Evolutionary conservation across 1,140 invertebrate species (phyloP).

Genomic region (Monochamus saltuarius): DNA sequence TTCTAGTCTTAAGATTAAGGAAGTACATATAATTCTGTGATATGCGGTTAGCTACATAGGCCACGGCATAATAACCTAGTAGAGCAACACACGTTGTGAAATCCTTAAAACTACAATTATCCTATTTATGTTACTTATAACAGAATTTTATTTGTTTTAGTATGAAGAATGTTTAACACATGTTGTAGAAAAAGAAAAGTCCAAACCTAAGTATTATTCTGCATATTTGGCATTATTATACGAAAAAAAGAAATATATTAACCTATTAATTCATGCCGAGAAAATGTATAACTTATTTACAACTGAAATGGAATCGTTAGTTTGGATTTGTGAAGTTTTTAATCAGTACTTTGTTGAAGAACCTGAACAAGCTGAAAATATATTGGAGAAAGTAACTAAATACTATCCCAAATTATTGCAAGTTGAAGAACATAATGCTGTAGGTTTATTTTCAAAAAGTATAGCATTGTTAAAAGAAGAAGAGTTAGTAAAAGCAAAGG

Average conservation of each 20-base stretch:
- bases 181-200: background rate
- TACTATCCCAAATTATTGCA: slow-evolving; percentile 55
- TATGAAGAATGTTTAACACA: slow-evolving; percentile 21
- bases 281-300: slow-evolving; percentile 57
- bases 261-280: slow-evolving; percentile 54
- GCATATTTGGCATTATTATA: slow-evolving; percentile 60
- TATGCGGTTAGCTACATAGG: too few species aligned
- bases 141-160: slow-evolving; percentile 12
- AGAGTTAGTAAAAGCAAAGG: slow-evolving; percentile 58
- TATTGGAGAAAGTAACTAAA: slow-evolving; percentile 52
- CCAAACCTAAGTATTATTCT: slow-evolving; percentile 53
- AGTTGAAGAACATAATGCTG: slow-evolving; percentile 59
- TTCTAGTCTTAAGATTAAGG: too few species aligned
- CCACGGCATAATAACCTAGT: too few species aligned
- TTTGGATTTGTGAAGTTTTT: slow-evolving; percentile 65
- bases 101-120: too few species aligned
- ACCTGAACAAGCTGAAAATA: slow-evolving; percentile 45
- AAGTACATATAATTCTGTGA: too few species aligned
- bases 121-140: too few species aligned
- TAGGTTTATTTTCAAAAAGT: slow-evolving; percentile 62
- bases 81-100: too few species aligned
- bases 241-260: slow-evolving; percentile 51
- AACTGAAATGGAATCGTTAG: slow-evolving; percentile 55
- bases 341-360: slow-evolving; percentile 54
- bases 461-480: slow-evolving; percentile 56